Conservation (phyloP, 2,888 invertebrate genomes). For the Meta bourneti region DNA sequence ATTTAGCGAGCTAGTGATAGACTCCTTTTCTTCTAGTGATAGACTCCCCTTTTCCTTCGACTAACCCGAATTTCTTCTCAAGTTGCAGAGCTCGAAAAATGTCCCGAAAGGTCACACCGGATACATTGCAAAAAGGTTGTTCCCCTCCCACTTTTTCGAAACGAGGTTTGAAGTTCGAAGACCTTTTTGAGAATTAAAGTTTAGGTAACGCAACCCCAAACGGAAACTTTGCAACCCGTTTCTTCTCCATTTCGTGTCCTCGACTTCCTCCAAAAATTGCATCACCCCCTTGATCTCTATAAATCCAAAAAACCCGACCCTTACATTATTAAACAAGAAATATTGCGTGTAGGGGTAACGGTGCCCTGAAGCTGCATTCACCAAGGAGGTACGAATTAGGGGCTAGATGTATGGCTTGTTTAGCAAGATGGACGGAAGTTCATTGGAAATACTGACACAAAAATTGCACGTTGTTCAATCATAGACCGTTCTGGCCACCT, state of each 20-base stretch:
- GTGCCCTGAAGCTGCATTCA: neutral
- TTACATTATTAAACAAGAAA: neutral
- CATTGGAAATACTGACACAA: neutral
- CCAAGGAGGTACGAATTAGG: neutral
- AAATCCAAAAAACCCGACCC: neutral
- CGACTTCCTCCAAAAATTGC: neutral
- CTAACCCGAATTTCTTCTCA: no score
- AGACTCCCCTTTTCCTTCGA: no score
- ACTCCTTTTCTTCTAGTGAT: no score
- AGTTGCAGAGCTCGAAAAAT: neutral
- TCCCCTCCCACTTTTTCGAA: neutral
- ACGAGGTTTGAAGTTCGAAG: neutral
- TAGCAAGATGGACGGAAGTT: neutral
- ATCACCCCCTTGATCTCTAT: neutral
- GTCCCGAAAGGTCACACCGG: neutral
- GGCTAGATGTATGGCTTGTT: neutral
- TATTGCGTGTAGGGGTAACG: neutral
- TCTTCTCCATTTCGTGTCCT: neutral
- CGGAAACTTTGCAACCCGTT: neutral
- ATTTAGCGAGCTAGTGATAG: no score
- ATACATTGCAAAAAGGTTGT: neutral
- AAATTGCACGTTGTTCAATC: neutral
- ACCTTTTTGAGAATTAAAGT: neutral
- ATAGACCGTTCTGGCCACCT: no score
- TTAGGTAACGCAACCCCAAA: neutral